Percentiles rank a stretch among this genome's conserved stretches.
Evolutionary conservation across 2,888 invertebrate genomes (phyloP).

Genomic region (Sacculina carcini): DNA sequence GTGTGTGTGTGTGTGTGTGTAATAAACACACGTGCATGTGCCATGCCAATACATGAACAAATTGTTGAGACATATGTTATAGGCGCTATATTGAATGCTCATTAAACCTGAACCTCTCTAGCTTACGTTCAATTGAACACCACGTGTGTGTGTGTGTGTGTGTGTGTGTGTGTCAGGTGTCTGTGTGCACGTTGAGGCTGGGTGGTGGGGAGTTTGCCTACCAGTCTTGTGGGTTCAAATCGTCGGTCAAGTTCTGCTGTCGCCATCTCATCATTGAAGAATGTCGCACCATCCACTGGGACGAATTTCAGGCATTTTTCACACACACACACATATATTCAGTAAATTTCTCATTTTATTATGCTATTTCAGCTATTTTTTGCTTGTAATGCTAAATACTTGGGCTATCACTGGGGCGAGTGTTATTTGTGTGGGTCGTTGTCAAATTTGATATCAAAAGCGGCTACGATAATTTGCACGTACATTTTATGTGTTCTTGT

Average conservation of each 20-base stretch:
- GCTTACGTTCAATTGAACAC: background rate
- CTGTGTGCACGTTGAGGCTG: conserved; percentile 35
- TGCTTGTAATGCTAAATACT: conserved; percentile 13
- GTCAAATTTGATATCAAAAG: no score
- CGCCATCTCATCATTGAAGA: conserved; percentile 48
- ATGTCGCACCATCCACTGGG: conserved; percentile 67
- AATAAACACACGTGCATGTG: no score
- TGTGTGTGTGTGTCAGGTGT: conserved; percentile 21
- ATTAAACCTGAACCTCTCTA: no score
- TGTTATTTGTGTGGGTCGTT: no score
- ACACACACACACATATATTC: no score
- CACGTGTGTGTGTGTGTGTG: background rate
- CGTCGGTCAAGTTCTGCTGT: conserved; percentile 38
- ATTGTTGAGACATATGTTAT: no score
- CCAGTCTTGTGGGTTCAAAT: conserved; percentile 37
- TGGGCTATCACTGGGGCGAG: background rate
- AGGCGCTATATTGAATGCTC: no score
- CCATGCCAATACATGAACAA: no score
- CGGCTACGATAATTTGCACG: background rate
- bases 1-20: no score
- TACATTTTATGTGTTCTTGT: background rate
- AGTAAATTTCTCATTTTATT: no score
- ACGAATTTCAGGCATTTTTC: conserved; percentile 59
- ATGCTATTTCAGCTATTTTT: no score
- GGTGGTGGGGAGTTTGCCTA: conserved; percentile 44